Conservation (phyloP, 2,113 vertebrate species). For the Psittacula cyanocephala region DNA sequence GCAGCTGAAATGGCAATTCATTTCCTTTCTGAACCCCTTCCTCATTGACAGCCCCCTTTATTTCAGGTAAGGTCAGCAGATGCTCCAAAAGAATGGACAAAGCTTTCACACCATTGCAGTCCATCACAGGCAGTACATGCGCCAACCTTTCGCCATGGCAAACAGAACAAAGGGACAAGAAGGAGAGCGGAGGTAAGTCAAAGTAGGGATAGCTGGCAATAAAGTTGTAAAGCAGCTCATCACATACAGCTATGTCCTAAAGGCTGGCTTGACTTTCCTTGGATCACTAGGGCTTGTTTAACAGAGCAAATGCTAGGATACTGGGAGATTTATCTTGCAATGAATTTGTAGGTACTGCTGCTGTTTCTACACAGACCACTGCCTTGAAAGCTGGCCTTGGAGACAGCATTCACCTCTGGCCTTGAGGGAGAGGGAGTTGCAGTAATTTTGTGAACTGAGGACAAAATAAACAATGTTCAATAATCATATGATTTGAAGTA, state of each 20-base stretch:
- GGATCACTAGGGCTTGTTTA: slow-evolving; percentile 47
- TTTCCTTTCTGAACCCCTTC: background rate
- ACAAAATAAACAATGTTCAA: background rate
- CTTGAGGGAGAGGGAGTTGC: background rate
- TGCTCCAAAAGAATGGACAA: background rate
- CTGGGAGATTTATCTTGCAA: background rate
- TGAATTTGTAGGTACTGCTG: background rate
- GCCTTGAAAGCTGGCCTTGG: background rate
- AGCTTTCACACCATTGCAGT: slow-evolving; percentile 21
- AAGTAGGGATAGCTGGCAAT: slow-evolving; percentile 10
- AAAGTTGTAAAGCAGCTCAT: slow-evolving; percentile 39
- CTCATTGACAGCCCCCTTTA: background rate
- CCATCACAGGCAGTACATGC: slow-evolving; percentile 61
- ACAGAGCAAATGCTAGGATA: slow-evolving; percentile 44
- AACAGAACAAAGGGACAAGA: slow-evolving; percentile 1
- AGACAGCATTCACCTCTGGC: background rate
- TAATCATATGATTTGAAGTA: background rate
- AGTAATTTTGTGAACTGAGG: background rate
- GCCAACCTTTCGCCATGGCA: slow-evolving; percentile 22
- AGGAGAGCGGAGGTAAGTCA: background rate
- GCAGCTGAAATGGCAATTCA: background rate
- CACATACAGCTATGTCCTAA: slow-evolving; percentile 2
- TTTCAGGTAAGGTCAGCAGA: slow-evolving; percentile 6
- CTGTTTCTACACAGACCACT: background rate
- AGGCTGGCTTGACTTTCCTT: slow-evolving; percentile 23